Base-by-base conservation (phyloP, 2,113 vertebrate species). In the Trematomus loennbergii region DNA sequence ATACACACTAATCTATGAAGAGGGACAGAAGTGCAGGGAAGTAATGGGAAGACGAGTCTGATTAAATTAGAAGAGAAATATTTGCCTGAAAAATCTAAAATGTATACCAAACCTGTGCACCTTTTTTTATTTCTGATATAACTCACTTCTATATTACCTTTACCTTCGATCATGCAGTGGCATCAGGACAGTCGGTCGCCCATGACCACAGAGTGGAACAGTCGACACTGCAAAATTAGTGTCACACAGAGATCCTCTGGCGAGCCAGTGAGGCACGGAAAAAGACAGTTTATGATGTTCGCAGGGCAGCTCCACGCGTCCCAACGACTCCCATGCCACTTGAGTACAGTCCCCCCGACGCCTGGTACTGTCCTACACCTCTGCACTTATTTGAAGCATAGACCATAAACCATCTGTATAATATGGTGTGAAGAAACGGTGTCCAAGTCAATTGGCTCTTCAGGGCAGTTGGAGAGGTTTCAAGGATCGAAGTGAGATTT, bases 321-420 rank as follows among this genome's bases (percentile, higher is more conserved):
- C 64, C 71, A 85, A 94, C 25, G 82, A 87, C 83, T 90, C 91
- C 90, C 89, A 13, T 45, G 88, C 80, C 78, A 49, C 22, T 71
- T 18, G 55, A 68, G 55, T 33, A 81, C 66, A 10, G 81, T 75
- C 71, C 90, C 89, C 88, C 25, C 5, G 85, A 90, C 48, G 25
- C 82, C 63, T 20, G 50, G 43, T 40, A 43, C 83, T 58, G 77
- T 89, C 87, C 91, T 79, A 73, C 86, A 91, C 88, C 86, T 82
- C 79, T 83, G 86, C 82, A 78, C 85, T 78, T 70, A 83, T 87
- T 60, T 85, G 80, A 89, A 88, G 79, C 83, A 86, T 13, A 82
- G 79, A 82, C 87, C 85, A 92, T 91, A 91, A 91, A 89, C 81
- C 89, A 91, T 92, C 90, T 85, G 88, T 85, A 83, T 81, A 83